Evolutionary conservation across 2,113 vertebrate genomes (phyloP).

Genomic region (Tretioscincus oriximinensis): DNA sequence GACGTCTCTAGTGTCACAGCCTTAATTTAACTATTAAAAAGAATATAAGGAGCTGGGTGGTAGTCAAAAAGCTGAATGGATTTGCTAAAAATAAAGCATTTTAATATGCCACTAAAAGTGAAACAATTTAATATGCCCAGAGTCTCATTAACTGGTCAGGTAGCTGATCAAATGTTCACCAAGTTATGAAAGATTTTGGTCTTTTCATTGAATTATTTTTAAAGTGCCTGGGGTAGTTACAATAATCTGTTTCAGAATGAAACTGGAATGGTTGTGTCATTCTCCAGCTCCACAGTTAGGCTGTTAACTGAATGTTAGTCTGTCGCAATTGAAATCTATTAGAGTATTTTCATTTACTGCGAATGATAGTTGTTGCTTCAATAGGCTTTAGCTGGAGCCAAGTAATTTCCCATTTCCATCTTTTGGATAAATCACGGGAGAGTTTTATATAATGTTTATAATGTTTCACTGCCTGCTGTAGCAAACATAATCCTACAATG

Average conservation of each 20-base stretch:
- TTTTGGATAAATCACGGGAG: constrained; percentile 13
- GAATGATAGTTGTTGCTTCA: constrained; percentile 22
- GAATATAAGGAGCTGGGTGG: not conserved
- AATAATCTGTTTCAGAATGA: not conserved
- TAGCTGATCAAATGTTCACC: not conserved
- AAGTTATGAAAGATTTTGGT: constrained; percentile 10
- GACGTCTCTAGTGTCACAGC: too few relatives aligned
- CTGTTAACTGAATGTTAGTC: not conserved
- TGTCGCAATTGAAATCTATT: constrained; percentile 17
- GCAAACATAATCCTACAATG: not conserved
- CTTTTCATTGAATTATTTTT: constrained; percentile 22
- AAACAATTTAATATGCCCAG: not conserved
- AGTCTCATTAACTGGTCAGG: constrained; percentile 10
- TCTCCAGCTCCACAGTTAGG: not conserved
- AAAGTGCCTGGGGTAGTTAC: not conserved
- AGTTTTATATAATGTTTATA: not conserved
- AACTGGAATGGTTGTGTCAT: constrained; percentile 14
- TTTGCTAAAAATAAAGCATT: not conserved
- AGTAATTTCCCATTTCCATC: not conserved
- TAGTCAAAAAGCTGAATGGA: not conserved
- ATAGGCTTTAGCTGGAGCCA: not conserved
- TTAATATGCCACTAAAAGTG: too few relatives aligned
- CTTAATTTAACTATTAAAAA: not conserved
- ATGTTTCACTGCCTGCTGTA: not conserved
- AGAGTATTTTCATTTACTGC: not conserved